Conservation (phyloP, 2,113 vertebrate genomes). For the Triplophysa dalaica region DNA sequence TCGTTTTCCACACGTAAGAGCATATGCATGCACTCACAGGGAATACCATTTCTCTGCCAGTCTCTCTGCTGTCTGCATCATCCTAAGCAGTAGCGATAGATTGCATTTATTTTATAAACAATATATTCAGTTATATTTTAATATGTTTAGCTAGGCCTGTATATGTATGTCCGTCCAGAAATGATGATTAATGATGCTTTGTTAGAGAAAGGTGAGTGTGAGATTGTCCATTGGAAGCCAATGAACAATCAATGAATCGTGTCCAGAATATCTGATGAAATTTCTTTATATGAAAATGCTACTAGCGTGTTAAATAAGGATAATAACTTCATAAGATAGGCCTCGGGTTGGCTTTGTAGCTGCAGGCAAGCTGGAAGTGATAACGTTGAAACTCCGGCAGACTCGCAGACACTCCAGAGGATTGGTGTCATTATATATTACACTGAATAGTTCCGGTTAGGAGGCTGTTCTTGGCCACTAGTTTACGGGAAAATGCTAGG, state of each 20-base stretch:
- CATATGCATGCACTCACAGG: too few relatives aligned
- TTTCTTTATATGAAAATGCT: neutral
- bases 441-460: neutral
- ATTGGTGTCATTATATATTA: slow-evolving; percentile 33
- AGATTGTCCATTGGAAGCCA: too few relatives aligned
- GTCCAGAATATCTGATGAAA: neutral
- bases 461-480: neutral
- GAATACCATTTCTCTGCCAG: too few relatives aligned
- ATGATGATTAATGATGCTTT: too few relatives aligned
- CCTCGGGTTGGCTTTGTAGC: neutral
- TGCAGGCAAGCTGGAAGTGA: slow-evolving; percentile 25
- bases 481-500: neutral
- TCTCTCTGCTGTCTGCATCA: too few relatives aligned
- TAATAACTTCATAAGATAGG: neutral
- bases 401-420: slow-evolving; percentile 1
- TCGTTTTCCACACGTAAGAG: too few relatives aligned
- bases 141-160: too few relatives aligned
- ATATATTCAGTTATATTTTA: too few relatives aligned
- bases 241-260: neutral
- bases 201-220: too few relatives aligned
- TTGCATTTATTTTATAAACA: too few relatives aligned
- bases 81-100: too few relatives aligned
- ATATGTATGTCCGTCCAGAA: too few relatives aligned
- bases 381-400: slow-evolving; percentile 14
- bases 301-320: neutral